Evolutionary conservation across 1,140 invertebrate genomes (phyloP).

Genomic region (Drosophila melanogaster): Release_6_plus_ISO1_MT NC_004354.4:3662501-3663000

Average conservation of each 20-base stretch:
- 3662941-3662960: too few relatives aligned
- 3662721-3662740: neutral
- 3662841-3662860: conserved; percentile 17
- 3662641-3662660: neutral
- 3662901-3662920: neutral
- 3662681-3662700: neutral
- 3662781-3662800: conserved; percentile 23
- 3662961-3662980: neutral
- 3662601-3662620: neutral
- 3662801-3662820: conserved; percentile 7
- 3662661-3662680: too few relatives aligned
- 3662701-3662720: neutral
- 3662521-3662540: conserved; percentile 1
- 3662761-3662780: conserved; percentile 21
- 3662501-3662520: conserved; percentile 5
- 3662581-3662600: neutral
- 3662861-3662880: conserved; percentile 28
- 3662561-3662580: too few relatives aligned
- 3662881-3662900: neutral
- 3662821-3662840: conserved; percentile 9
- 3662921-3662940: too few relatives aligned
- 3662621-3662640: neutral
- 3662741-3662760: conserved; percentile 2
- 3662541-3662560: neutral
- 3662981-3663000: too few relatives aligned